phyloP scores from a whole-genome alignment of 2,888 invertebrate species.

The Spisula subtruncata region DNA sequence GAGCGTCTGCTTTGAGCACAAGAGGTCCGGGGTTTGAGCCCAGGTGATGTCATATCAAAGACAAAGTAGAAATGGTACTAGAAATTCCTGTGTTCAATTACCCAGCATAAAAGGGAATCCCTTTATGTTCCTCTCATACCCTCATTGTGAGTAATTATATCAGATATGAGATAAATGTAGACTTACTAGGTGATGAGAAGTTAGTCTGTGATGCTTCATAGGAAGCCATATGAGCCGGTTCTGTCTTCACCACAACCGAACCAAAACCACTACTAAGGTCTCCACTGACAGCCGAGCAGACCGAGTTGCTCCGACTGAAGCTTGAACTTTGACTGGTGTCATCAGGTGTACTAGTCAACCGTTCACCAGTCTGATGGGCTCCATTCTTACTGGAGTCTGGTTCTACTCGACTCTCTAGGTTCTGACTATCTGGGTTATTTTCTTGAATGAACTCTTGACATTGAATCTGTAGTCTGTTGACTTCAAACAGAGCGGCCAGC shows the following conservation, averaged over 20 bases:
- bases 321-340: constrained; percentile 55
- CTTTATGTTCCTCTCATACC: too few species aligned
- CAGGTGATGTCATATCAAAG: too few species aligned
- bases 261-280: constrained; percentile 43
- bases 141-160: too few species aligned
- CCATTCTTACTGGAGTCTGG: constrained; percentile 65
- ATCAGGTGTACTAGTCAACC: constrained; percentile 49
- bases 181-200: constrained; percentile 24
- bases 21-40: too few species aligned
- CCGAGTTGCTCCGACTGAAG: constrained; percentile 60
- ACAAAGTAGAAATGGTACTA: too few species aligned
- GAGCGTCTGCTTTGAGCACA: too few species aligned
- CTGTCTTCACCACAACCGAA: constrained; percentile 55
- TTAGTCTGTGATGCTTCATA: constrained; percentile 31
- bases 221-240: constrained; percentile 54
- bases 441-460: constrained; percentile 64
- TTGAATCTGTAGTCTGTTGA: constrained; percentile 47
- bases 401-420: constrained; percentile 62
- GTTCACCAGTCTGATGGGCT: constrained; percentile 41
- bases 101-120: too few species aligned
- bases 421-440: constrained; percentile 61
- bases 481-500: constrained; percentile 56
- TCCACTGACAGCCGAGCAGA: constrained; percentile 55
- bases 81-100: too few species aligned
- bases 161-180: not conserved